Evolutionary conservation across 2,797 vertebrate species (phyloP).

Genomic region (Urocyon cinereoargenteus): DNA sequence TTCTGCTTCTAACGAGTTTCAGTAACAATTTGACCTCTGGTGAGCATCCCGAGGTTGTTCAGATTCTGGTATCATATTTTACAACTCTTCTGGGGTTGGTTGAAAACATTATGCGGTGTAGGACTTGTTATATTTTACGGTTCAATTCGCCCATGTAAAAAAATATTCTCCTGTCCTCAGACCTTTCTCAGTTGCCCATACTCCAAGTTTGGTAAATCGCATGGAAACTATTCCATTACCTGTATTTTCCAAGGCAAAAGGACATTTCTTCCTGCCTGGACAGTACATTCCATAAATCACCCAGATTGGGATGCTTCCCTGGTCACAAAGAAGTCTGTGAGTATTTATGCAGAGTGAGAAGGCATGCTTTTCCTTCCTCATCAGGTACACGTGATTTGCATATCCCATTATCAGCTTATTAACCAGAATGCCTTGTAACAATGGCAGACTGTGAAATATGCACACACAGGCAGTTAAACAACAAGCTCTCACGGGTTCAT

Average conservation of each 20-base stretch:
- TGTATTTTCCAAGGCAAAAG: conserved; percentile 66
- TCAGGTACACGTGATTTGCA: conserved; percentile 83
- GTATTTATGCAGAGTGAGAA: conserved; percentile 67
- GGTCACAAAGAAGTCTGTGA: conserved; percentile 3
- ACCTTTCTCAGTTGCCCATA: neutral
- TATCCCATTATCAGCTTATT: conserved; percentile 87
- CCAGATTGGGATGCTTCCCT: neutral
- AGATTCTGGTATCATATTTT: conserved; percentile 19
- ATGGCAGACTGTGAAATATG: conserved; percentile 82
- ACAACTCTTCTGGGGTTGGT: neutral
- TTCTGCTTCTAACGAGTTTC: conserved; percentile 25
- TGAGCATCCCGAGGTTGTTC: neutral
- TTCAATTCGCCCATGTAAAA: conserved; percentile 36
- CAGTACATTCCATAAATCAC: conserved; percentile 48
- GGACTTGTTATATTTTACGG: conserved; percentile 36
- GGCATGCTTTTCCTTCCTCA: conserved; percentile 64
- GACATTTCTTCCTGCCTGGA: conserved; percentile 46
- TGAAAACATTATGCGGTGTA: conserved; percentile 34
- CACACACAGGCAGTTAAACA: conserved; percentile 64
- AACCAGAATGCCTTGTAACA: conserved; percentile 79
- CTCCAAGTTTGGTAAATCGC: neutral
- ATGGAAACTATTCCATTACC: conserved; percentile 52
- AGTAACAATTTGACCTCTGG: neutral
- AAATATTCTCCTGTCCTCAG: conserved; percentile 19
- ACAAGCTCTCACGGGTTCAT: conserved; percentile 76